Base-by-base conservation (phyloP, 2,113 vertebrate genomes). In the Chroicocephalus ridibundus region DNA sequence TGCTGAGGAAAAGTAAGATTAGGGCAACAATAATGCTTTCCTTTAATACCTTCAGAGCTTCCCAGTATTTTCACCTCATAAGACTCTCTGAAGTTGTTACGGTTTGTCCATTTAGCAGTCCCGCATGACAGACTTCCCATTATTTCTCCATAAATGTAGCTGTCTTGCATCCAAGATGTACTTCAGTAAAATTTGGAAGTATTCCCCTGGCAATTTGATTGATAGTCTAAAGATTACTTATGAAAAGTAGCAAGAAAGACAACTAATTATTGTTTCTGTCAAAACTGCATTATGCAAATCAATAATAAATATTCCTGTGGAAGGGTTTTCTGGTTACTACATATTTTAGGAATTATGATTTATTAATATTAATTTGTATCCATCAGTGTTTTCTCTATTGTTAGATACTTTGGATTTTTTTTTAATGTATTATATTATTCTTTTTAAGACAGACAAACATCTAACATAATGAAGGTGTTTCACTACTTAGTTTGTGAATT, bases 81-180 rank as follows among this genome's bases (percentile, higher is more conserved):
- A 60, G 42, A 42, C 6, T 38, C 38, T 46, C 51, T 8, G 10
- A 74, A 25, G 34, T 27, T 65, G 12, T 69, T 77, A 76, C 0
- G 1, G 19, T 52, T 78, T 54, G 18, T n/a, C 15, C 21, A 75
- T 54, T 82, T 46, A 85, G 20, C 22, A 74, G 25, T 21, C 3
- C 3, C 6, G 2, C 2, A 8, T 0, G 0, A 71, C 2, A 64
- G 36, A 62, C n/a, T 57, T 69, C 16, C 20, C 58, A 49, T 38
- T 32, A 71, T 18, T 75, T 40, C 20, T 76, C 34, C 54, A 58
- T 36, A 66, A 64, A 62, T 16, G 44, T 0, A 83, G 15, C 15
- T 78, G 29, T 51, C 38, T 38, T 38, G 9, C 21, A 90, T 20
- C 12, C 40, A 81, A 69, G 29, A 44, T 6, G 32, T 2, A 66